These are phyloP conservation scores for Diphyllodes magnificus DNA, from an alignment of 2,113 vertebrate species.

Conservation along the genomic window DNA sequence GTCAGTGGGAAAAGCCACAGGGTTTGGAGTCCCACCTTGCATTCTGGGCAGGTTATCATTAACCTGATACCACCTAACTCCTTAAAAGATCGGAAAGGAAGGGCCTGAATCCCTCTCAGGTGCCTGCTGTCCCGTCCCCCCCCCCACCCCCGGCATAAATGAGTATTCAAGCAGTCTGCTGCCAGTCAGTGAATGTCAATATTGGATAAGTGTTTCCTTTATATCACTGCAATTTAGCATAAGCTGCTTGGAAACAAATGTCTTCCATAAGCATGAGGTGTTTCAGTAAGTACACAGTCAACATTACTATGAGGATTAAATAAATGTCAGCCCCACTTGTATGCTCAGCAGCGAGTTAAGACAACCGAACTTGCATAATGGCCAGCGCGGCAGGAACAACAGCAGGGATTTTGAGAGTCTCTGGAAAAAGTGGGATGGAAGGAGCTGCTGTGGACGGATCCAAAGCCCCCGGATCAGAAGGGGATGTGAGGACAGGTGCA, in stretches of 20 bases:
- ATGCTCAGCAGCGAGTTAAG: constrained; percentile 14
- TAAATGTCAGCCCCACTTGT: constrained; percentile 70
- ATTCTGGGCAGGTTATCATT: neutral
- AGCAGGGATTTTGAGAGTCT: neutral
- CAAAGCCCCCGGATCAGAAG: neutral
- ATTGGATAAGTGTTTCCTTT: constrained; percentile 76
- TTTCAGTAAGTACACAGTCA: constrained; percentile 70
- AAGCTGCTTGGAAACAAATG: constrained; percentile 77
- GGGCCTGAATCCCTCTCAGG: neutral
- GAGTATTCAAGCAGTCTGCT: constrained; percentile 58
- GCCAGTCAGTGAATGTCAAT: constrained; percentile 76
- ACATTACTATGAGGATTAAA: constrained; percentile 66
- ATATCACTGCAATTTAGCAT: constrained; percentile 72
- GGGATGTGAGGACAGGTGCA: fast-evolving
- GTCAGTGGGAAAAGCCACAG: neutral
- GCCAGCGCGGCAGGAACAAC: neutral
- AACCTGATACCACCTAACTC: neutral
- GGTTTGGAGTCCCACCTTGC: neutral
- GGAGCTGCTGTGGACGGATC: neutral
- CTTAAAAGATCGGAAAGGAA: neutral
- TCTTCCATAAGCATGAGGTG: constrained; percentile 67
- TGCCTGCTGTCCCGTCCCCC: neutral
- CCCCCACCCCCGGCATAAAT: neutral
- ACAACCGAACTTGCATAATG: neutral
- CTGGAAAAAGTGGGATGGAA: neutral